These are phyloP conservation scores for Zaprionus davidi DNA, from an alignment of 1,140 invertebrate genomes.

Conservation along the genomic window DNA sequence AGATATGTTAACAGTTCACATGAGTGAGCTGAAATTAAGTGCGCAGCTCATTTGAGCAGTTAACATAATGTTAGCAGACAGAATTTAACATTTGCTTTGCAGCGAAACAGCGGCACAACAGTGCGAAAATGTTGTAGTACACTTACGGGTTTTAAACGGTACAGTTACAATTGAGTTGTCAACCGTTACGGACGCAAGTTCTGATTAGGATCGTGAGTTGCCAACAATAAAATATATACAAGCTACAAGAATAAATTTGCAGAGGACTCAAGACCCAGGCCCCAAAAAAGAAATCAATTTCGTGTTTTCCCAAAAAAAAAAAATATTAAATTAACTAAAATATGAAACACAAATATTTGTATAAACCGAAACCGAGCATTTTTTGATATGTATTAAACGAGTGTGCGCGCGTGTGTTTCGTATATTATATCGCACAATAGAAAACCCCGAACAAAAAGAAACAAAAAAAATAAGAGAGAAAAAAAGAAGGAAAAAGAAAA, in stretches of 20 bases:
- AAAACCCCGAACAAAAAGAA: slow-evolving; percentile 56
- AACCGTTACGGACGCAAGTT: slow-evolving; percentile 79
- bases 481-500: slow-evolving; percentile 46
- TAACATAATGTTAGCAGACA: slow-evolving; percentile 31
- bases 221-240: slow-evolving; percentile 34
- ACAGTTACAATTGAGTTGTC: slow-evolving; percentile 73
- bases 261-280: slow-evolving; percentile 20
- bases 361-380: slow-evolving; percentile 60
- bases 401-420: slow-evolving; percentile 78
- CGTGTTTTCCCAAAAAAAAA: slow-evolving; percentile 35
- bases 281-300: slow-evolving; percentile 34
- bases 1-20: slow-evolving; percentile 23
- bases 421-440: slow-evolving; percentile 76
- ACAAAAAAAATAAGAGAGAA: slow-evolving; percentile 37
- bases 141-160: slow-evolving; percentile 53
- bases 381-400: slow-evolving; percentile 64
- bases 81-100: slow-evolving; percentile 38
- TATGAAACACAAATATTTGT: slow-evolving; percentile 64
- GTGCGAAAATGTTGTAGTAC: slow-evolving; percentile 52
- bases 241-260: slow-evolving; percentile 17
- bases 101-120: slow-evolving; percentile 34
- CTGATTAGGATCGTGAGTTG: slow-evolving; percentile 76
- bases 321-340: slow-evolving; percentile 37
- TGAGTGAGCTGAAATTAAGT: slow-evolving; percentile 15
- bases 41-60: slow-evolving; percentile 36